Conservation (phyloP, 2,888 invertebrate species). For the Dysmachus trigonus region DNA sequence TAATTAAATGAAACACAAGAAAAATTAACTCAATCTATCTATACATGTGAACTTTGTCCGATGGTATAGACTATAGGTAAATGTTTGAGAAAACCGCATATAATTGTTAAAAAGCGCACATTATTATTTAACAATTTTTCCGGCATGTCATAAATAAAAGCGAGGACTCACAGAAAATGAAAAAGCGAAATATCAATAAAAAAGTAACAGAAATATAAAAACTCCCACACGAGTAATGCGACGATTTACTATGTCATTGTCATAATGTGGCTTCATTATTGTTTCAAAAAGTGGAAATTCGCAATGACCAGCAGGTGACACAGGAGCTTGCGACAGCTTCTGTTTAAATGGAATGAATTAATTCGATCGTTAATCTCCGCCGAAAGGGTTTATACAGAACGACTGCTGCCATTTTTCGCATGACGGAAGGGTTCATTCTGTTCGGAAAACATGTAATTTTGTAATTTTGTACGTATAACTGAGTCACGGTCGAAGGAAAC, state of each 20-base stretch:
- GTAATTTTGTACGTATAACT: neutral
- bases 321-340: neutral
- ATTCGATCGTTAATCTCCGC: neutral
- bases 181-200: neutral
- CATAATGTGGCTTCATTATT: slow-evolving; percentile 11
- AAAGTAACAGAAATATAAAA: neutral
- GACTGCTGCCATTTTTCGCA: neutral
- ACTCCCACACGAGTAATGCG: neutral
- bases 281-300: neutral
- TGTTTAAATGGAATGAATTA: neutral
- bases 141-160: neutral
- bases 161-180: neutral
- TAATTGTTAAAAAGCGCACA: neutral
- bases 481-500: neutral
- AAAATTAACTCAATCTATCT: neutral
- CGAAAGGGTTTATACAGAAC: neutral
- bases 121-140: neutral
- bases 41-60: neutral
- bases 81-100: neutral
- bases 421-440: neutral
- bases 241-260: neutral
- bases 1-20: neutral
- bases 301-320: slow-evolving; percentile 2
- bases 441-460: neutral
- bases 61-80: neutral